Evolutionary conservation across 2,797 vertebrate species (phyloP).

Genomic region (Lindbergichthys nudifrons): DNA sequence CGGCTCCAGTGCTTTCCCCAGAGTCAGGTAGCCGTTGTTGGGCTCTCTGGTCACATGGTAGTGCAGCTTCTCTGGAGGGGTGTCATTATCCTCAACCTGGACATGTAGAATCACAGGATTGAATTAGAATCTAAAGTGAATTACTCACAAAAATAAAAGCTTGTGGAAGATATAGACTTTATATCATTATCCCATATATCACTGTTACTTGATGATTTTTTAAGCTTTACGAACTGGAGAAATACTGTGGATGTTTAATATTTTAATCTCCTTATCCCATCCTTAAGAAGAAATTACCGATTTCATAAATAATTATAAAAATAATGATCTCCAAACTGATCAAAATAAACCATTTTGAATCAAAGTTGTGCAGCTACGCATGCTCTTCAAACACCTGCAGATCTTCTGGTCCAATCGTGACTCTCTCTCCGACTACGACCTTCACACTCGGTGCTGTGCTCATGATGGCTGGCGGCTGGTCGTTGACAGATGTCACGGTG

Average conservation of each 20-base stretch:
- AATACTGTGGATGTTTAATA: constrained; percentile 2
- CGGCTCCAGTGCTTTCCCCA: constrained; percentile 82
- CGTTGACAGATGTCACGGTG: constrained; percentile 89
- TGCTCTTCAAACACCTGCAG: constrained; percentile 77
- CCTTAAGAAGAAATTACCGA: not conserved
- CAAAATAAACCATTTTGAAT: not conserved
- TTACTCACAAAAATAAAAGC: not conserved
- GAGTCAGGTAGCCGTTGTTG: constrained; percentile 89
- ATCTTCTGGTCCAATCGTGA: constrained; percentile 84
- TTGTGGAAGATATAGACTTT: not conserved
- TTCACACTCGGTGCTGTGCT: constrained; percentile 84
- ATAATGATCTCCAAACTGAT: not conserved
- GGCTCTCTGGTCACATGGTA: constrained; percentile 88
- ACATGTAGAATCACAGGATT: not conserved
- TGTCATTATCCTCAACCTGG: constrained; percentile 90
- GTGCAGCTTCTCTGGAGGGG: constrained; percentile 87
- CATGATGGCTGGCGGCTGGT: constrained; percentile 88
- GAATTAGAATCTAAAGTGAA: not conserved
- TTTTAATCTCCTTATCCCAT: not conserved
- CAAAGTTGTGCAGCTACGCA: not conserved
- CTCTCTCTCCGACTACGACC: constrained; percentile 87
- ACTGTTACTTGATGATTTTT: constrained; percentile 2
- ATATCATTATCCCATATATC: not conserved
- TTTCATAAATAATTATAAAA: not conserved
- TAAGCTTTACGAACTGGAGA: not conserved